Percentiles rank a stretch among this genome's conserved stretches.
Conservation (phyloP, 2,888 invertebrate species). For the Molanna angustata region DNA sequence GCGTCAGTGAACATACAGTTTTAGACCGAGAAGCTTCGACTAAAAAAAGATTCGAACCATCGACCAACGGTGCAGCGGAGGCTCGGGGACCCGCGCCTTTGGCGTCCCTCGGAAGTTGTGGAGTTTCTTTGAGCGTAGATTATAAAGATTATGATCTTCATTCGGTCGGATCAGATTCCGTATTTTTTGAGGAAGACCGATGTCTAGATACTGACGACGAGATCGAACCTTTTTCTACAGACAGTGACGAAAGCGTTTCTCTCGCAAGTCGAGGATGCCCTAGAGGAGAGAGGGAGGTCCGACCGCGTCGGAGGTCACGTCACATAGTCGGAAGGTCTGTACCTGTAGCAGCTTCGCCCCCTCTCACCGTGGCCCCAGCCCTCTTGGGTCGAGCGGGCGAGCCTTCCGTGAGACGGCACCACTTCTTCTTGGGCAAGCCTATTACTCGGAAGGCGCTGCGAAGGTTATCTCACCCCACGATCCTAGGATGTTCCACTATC, state of each 20-base stretch:
- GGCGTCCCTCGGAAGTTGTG: slow-evolving; percentile 77
- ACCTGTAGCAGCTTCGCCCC: slow-evolving; percentile 38
- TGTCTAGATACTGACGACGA: slow-evolving; percentile 75
- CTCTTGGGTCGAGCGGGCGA: slow-evolving; percentile 23
- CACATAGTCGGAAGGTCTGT: slow-evolving; percentile 38
- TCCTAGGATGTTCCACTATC: slow-evolving; percentile 30
- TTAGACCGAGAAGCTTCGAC: slow-evolving; percentile 40
- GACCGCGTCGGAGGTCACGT: slow-evolving; percentile 29
- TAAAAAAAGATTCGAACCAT: slow-evolving; percentile 28
- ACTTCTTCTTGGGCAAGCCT: slow-evolving; percentile 46
- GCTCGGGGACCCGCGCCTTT: slow-evolving; percentile 65
- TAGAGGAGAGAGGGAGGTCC: slow-evolving; percentile 29
- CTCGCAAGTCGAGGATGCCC: slow-evolving; percentile 28
- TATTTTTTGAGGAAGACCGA: slow-evolving; percentile 69
- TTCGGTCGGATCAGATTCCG: slow-evolving; percentile 74
- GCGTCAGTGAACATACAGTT: slow-evolving; percentile 64
- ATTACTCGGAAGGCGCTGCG: slow-evolving; percentile 43
- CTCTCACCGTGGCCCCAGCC: slow-evolving; percentile 21
- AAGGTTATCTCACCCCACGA: slow-evolving; percentile 31
- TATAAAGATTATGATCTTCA: slow-evolving; percentile 68
- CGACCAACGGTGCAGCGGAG: slow-evolving; percentile 31
- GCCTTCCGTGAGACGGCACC: slow-evolving; percentile 29
- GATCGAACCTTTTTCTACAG: slow-evolving; percentile 80
- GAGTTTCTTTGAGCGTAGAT: slow-evolving; percentile 63
- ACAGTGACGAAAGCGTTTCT: slow-evolving; percentile 62